Evolutionary conservation across 1,140 invertebrate genomes (phyloP).

Genomic region (Macrotrachela quadricornifera): DNA sequence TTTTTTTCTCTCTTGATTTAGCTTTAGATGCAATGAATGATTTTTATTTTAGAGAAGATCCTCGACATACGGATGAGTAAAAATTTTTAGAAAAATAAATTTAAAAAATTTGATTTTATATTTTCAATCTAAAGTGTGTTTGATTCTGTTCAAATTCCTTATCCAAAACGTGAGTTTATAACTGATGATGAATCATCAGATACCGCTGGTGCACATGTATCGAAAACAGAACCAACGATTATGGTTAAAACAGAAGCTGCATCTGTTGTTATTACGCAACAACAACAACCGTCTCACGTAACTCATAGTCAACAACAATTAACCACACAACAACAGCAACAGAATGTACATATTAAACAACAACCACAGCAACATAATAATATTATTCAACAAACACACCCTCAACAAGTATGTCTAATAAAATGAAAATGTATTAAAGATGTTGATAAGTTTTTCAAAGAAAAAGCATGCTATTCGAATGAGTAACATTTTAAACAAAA

Average conservation of each 20-base stretch:
- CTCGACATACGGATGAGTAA: conserved; percentile 57
- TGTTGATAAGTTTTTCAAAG: too few species aligned
- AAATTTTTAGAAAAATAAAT: neutral
- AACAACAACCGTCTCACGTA: neutral
- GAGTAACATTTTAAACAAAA: too few species aligned
- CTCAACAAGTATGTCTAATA: too few species aligned
- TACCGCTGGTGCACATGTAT: neutral
- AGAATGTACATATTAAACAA: neutral
- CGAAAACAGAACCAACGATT: neutral
- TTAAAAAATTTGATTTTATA: neutral
- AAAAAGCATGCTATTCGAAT: too few species aligned
- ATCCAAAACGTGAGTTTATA: conserved; percentile 9
- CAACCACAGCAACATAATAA: neutral
- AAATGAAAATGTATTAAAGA: too few species aligned
- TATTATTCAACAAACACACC: neutral
- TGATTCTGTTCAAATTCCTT: too few species aligned
- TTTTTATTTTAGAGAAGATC: conserved; percentile 86
- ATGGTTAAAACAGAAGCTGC: conserved; percentile 8
- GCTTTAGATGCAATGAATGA: conserved; percentile 69
- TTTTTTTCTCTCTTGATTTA: too few species aligned
- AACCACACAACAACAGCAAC: neutral
- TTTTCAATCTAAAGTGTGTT: neutral
- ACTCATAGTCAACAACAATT: neutral
- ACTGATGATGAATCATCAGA: conserved; percentile 5
- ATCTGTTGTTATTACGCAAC: conserved; percentile 6